Base-by-base conservation (phyloP, 2,797 vertebrate genomes). In the Antennarius maculatus region DNA sequence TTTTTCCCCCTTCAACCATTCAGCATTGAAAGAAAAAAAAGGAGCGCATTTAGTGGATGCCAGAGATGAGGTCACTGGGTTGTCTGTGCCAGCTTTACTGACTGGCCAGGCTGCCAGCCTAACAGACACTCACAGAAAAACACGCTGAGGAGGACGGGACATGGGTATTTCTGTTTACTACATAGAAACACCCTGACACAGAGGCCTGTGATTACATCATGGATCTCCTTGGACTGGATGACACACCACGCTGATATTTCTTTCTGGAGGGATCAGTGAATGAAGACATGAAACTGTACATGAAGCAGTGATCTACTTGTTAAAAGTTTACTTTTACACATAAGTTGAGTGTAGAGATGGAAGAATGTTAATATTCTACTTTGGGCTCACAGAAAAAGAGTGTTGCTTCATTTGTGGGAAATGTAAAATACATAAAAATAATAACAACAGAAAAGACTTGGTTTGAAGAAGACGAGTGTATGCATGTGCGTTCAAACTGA, bases 201-300 rank as follows among this genome's bases (percentile, higher is more conserved):
- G 80, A 62, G 80, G 64, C 73, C 46, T 70, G 60, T n/a, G 82
- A 82, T 92, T 89, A 91, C 91, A 88, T 92, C 91, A 92, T 88
- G 81, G 78, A 74, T 85, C 85, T 82, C 82, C 86, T 83, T 57
- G 74, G 84, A 80, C 78, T 70, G 58, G 78, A 89, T 92, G 90
- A 92, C 90, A 92, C 87, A 92, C 63, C 79, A 61, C 83, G 43
- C 83, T 90, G 88, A 89, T 89, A 90, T 91, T 87, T 88, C 80
- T 88, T 84, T 86, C 82, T 82, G 71, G 71, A 70, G 76, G 82
- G 79, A 87, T 84, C 80, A 66, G 82, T 89, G 84, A 90, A 90
- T 87, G 84, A 88, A 89, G 82, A 84, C 79, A 69, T 74, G 63
- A 54, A 85, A 79, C 80, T 82, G 78, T 77, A 80, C 80, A 63